Evolutionary conservation across 2,888 invertebrate species (phyloP), one percentile per base, ranked within the genome.

Genomic region (Marasmarcha lunaedactyla): DNA sequence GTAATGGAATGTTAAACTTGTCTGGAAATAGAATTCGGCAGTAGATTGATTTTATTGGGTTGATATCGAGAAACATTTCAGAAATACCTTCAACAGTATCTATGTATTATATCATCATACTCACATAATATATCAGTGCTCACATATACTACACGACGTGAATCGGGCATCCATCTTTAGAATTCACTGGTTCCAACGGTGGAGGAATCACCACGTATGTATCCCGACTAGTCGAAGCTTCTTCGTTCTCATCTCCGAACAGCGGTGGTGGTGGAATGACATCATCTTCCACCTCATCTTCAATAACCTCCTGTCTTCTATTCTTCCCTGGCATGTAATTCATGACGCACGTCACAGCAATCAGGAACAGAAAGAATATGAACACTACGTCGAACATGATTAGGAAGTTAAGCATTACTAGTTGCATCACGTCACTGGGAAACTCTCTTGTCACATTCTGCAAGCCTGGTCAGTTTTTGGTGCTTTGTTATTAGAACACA

Each of bases 361-460:
- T 89, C 70, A 93, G 88, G 83, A 93, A 92, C 69, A 93, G 85
- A 85, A 93, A 92, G 81, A 92, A 92, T 83, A 92, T 87, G 86
- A 93, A 93, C 79, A 92, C 92, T 74, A 92, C 89, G 85, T 93
- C 92, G 87, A 93, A 93, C 91, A 92, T 92, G 86, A 92, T 89
- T 76, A 93, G 87, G 64, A 92, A 92, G 85, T 92, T 92, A 84
- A 92, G 87, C 87, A 91, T 91, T 88, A 92, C 88, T 70, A 92
- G 87, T 88, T 91, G 91, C 92, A 93, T 92, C 85, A 85, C 86
- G 86, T 57, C 60, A 61, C 58, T 52, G 39, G 44, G 49, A 48
- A 54, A 50, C 57, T 40, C 50, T 50, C 54, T 49, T 59, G 61
- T 78, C 70, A 69, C 77, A 81, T 79, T 66, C 66, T 77, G 72